phyloP scores from a whole-genome alignment of 2,113 vertebrate genomes.

The Vicugna pacos region DNA sequence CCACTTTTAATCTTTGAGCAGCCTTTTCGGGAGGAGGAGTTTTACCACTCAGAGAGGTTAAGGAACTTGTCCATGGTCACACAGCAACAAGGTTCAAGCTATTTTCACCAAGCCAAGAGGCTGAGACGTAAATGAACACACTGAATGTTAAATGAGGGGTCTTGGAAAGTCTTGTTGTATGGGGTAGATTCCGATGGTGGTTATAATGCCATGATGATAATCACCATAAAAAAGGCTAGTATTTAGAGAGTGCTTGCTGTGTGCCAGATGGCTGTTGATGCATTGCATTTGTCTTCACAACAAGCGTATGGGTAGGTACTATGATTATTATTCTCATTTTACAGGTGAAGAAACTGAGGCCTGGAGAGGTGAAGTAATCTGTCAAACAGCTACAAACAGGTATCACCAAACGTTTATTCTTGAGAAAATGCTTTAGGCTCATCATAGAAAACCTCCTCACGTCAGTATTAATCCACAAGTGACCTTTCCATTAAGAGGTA shows the following conservation, averaged over 20 bases:
- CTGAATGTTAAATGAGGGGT: not conserved
- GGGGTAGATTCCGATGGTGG: not conserved
- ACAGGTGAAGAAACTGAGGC: not conserved
- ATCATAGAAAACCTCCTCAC: not conserved
- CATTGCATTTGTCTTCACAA: not conserved
- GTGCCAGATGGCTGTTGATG: not conserved
- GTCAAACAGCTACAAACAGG: not conserved
- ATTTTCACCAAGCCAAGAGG: not conserved
- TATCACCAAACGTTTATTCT: not conserved
- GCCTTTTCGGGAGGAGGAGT: not conserved
- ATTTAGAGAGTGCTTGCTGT: not conserved
- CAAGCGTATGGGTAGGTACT: no score
- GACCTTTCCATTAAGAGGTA: not conserved
- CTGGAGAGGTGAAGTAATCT: not conserved
- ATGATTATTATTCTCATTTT: not conserved
- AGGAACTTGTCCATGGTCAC: conserved; percentile 14
- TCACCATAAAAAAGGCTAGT: not conserved
- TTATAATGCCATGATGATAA: not conserved
- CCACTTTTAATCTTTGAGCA: not conserved
- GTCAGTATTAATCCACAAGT: not conserved
- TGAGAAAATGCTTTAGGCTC: not conserved
- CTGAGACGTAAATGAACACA: not conserved
- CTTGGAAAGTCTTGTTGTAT: not conserved
- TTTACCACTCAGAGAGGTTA: conserved; percentile 14
- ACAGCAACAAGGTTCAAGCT: not conserved